Evolutionary conservation across 1,140 invertebrate genomes (phyloP).

Genomic region (Limonius californicus): DNA sequence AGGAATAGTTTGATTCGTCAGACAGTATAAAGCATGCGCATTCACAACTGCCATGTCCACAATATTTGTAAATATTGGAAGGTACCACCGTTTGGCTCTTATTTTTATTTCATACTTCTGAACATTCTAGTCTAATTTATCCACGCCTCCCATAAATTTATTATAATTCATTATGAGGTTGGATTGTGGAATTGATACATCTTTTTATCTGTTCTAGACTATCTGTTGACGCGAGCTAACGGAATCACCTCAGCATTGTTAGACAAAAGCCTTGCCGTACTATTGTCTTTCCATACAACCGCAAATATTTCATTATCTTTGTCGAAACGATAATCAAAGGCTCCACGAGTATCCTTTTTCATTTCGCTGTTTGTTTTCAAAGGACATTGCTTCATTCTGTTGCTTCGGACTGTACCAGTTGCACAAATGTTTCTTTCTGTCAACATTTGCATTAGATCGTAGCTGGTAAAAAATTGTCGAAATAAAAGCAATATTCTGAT

Average conservation of each 20-base stretch:
- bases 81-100: conserved; percentile 41
- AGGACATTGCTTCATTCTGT: conserved; percentile 39
- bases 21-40: neutral
- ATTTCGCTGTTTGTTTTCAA: conserved; percentile 33
- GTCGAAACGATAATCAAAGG: too few species aligned
- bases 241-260: neutral
- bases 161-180: conserved; percentile 34
- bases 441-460: conserved; percentile 20
- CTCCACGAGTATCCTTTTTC: conserved; percentile 34
- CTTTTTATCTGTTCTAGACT: conserved; percentile 31
- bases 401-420: conserved; percentile 34
- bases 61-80: conserved; percentile 34
- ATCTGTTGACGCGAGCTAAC: conserved; percentile 24
- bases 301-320: conserved; percentile 6
- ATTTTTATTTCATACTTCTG: conserved; percentile 36
- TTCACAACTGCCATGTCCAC: conserved; percentile 31
- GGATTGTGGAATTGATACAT: conserved; percentile 19
- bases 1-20: neutral
- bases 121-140: conserved; percentile 36
- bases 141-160: conserved; percentile 36
- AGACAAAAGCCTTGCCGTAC: neutral
- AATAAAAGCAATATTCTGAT: conserved; percentile 33
- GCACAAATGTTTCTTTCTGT: conserved; percentile 11
- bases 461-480: conserved; percentile 43
- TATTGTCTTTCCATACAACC: conserved; percentile 6